Base-by-base conservation (phyloP, 1,140 invertebrate genomes). In the Trichogramma pretiosum region DNA sequence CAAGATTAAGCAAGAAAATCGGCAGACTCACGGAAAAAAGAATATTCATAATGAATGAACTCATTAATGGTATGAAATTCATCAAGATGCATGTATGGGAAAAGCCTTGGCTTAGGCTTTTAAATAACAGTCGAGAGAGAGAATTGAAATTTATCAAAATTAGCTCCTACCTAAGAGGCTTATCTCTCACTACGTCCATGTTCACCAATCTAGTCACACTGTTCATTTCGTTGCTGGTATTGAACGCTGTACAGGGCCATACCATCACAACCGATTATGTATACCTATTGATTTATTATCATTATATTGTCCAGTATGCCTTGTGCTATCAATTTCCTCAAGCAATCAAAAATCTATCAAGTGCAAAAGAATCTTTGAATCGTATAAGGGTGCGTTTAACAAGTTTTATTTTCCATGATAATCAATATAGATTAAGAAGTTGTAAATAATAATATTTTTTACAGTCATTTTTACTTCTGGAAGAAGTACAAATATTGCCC, bases 401-500 rank as follows among this genome's bases (percentile, higher is more conserved):
- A 11, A 37, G 23, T 18, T 11, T 19, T 37, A 4, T 37, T 37
- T 37, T 3, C n/a, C n/a, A n/a, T n/a, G n/a, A n/a, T n/a, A n/a
- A n/a, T n/a, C n/a, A n/a, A n/a, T n/a, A n/a, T n/a, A n/a, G n/a
- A n/a, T n/a, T n/a, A n/a, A n/a, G n/a, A n/a, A n/a, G n/a, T n/a
- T n/a, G n/a, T 35, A 35, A 1, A 35, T 18, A 18, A 37, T 22
- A 21, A 13, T 37, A 5, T 9, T 10, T 11, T 22, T 37, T 37
- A 10, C 19, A 37, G 36, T 21, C 10, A 5, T 37, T 57, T 37
- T 55, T 57, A 46, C 48, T 57, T 44, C 45, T 57, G 30, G 53
- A 57, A 7, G 53, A 57, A 36, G 17, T 53, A 24, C 8, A 44
- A 47, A 14, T 53, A 48, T 48, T 10, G 48, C 46, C 23, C 45